Conservation (phyloP, 30 jellyfish, hydroid and myxozoan genomes). For the Phacellophora camtschatica region DNA sequence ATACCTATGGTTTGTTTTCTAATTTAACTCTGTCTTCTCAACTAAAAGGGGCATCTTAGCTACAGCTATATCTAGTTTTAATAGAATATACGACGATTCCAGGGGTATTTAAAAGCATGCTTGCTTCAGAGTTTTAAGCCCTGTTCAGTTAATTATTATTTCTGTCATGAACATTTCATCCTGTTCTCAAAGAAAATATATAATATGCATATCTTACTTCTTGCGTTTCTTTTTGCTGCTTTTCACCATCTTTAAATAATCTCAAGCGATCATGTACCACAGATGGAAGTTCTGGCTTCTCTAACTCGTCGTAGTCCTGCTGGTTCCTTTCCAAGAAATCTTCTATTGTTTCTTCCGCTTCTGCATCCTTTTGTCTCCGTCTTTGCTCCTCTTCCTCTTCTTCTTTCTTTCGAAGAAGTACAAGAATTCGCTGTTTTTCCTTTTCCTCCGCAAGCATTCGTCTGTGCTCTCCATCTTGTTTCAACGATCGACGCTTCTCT, state of each 20-base stretch:
- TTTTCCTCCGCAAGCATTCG: conserved; percentile 38
- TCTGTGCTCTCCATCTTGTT: conserved; percentile 51
- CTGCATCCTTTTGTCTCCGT: conserved; percentile 50
- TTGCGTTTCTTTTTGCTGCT: conserved; percentile 49
- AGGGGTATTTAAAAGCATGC: too few relatives aligned
- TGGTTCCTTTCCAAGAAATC: conserved; percentile 44
- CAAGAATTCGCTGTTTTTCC: conserved; percentile 61
- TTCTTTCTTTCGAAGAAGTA: conserved; percentile 28
- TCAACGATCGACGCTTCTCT: conserved; percentile 42
- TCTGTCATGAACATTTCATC: too few relatives aligned
- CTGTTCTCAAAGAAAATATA: too few relatives aligned
- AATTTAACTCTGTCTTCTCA: too few relatives aligned
- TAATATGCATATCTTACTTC: too few relatives aligned
- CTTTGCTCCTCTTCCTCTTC: conserved; percentile 54
- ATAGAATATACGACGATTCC: too few relatives aligned
- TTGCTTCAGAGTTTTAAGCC: too few relatives aligned
- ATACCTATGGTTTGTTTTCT: too few relatives aligned
- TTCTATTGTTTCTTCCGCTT: conserved; percentile 65
- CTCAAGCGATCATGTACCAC: conserved; percentile 46
- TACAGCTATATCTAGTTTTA: too few relatives aligned
- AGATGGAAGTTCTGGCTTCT: conserved; percentile 22
- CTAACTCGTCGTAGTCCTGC: background rate
- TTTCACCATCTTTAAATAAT: conserved; percentile 50
- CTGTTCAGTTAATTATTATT: too few relatives aligned
- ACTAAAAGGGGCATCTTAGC: too few relatives aligned